These are phyloP conservation scores for Rhyzopertha dominica DNA, from an alignment of 1,140 invertebrate genomes.

Conservation along the genomic window DNA sequence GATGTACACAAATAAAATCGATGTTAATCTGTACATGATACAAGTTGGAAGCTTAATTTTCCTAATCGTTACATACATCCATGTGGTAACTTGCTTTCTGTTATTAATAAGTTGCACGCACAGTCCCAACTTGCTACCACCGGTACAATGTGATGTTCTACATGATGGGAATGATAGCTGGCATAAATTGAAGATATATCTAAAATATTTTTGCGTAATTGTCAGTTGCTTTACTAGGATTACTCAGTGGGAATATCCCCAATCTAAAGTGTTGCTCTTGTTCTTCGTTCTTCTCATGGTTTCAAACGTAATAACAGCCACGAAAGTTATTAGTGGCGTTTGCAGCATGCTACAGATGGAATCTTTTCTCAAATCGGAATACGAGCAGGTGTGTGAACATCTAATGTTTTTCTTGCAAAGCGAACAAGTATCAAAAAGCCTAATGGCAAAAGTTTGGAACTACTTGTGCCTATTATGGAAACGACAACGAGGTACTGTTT, in stretches of 20 bases:
- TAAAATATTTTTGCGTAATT: constrained; percentile 8
- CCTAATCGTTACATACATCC: neutral
- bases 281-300: constrained; percentile 2
- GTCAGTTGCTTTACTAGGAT: neutral
- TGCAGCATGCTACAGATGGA: neutral
- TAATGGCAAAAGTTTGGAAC: neutral
- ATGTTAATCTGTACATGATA: constrained; percentile 2
- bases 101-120: neutral
- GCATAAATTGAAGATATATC: neutral
- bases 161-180: neutral
- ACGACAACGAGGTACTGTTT: constrained; percentile 1
- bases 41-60: neutral
- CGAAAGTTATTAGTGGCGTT: constrained; percentile 1
- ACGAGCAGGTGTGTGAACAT: neutral
- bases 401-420: constrained; percentile 3
- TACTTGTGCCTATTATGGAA: constrained; percentile 1
- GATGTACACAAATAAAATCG: constrained; percentile 2
- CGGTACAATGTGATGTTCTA: neutral
- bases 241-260: constrained; percentile 6
- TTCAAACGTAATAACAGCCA: neutral
- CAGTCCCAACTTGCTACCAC: neutral
- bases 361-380: neutral
- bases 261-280: neutral
- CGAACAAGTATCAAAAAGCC: constrained; percentile 3
- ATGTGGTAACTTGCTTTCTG: neutral